Evolutionary conservation across 2,888 invertebrate genomes (phyloP), one percentile per base, ranked within the genome.

Genomic region (Tiliacea citrago): DNA sequence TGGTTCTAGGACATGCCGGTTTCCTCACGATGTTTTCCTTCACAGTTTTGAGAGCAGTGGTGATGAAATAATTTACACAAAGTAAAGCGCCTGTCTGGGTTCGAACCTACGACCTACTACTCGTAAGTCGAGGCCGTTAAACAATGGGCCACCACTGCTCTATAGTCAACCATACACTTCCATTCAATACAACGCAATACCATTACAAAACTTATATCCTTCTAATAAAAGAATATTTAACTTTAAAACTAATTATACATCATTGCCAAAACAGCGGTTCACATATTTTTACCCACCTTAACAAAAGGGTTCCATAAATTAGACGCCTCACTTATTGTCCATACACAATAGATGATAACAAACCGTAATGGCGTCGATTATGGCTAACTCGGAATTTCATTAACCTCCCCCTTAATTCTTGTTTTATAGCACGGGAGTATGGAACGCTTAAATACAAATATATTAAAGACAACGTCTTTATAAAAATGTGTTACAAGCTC

Each of bases 331-430:
- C 89, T 88, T 89, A 93, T 95, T 95, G 94, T 94, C 92, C 89
- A 90, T 81, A 85, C 81, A 94, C 94, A 95, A 95, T 95, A 92
- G 94, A 91, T 92, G 92, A 91, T 94, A 95, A 95, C 94, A 90
- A 94, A 91, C 90, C 90, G 90, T 94, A 94, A 95, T 94, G 88
- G 92, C 88, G 83, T 88, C 93, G 93, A 94, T 95, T 95, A 94
- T 86, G 86, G 80, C 75, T 67, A 80, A 85, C 84, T 84, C 74
- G 93, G 93, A 94, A 95, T 95, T 95, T 95, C 94, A 95, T 95
- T 95, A 94, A 87, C 86, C 85, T 85, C 87, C 85, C 57, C 51
- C 82, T 89, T 88, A 84, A 80, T 82, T 68, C 83, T 83, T 77
- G 75, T 85, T 73, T 68, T 35, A 72, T 85, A 82, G 84, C 13